Evolutionary conservation across 2,797 vertebrate species (phyloP).

Genomic region (Melanogrammus aeglefinus): DNA sequence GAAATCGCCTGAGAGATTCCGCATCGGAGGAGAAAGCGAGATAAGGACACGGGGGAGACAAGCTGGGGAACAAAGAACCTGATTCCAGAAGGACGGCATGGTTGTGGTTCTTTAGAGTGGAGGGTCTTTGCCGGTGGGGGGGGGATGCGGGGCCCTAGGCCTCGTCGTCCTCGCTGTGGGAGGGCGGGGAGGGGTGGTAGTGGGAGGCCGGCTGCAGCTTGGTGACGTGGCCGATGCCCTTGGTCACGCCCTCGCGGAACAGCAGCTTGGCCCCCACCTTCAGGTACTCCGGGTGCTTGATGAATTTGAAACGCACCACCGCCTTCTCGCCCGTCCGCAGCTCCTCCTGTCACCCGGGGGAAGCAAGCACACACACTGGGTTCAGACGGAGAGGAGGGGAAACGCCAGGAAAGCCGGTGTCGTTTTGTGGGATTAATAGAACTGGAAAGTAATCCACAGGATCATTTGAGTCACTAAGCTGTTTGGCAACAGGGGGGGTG

Average conservation of each 20-base stretch:
- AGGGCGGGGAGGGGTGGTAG: constrained; percentile 66
- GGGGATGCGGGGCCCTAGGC: constrained; percentile 37
- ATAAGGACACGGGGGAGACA: neutral
- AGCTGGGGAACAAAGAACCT: constrained; percentile 29
- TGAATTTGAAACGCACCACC: constrained; percentile 91
- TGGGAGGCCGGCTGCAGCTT: constrained; percentile 81
- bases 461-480: too few species aligned
- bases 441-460: too few species aligned
- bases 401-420: too few species aligned
- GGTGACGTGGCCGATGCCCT: constrained; percentile 96
- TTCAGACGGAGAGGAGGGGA: neutral
- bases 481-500: too few species aligned
- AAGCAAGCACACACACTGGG: neutral
- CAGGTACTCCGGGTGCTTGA: constrained; percentile 98
- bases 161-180: constrained; percentile 53
- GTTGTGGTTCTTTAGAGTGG: neutral
- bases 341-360: constrained; percentile 79
- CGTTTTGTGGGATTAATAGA: too few species aligned
- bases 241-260: constrained; percentile 94
- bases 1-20: neutral
- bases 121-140: neutral
- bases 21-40: neutral
- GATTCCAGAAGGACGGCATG: constrained; percentile 20
- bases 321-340: constrained; percentile 96
- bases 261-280: constrained; percentile 95